Evolutionary conservation across 2,113 vertebrate genomes (phyloP), one percentile per base, ranked within the genome.

Genomic region (Bujurquina vittata): DNA sequence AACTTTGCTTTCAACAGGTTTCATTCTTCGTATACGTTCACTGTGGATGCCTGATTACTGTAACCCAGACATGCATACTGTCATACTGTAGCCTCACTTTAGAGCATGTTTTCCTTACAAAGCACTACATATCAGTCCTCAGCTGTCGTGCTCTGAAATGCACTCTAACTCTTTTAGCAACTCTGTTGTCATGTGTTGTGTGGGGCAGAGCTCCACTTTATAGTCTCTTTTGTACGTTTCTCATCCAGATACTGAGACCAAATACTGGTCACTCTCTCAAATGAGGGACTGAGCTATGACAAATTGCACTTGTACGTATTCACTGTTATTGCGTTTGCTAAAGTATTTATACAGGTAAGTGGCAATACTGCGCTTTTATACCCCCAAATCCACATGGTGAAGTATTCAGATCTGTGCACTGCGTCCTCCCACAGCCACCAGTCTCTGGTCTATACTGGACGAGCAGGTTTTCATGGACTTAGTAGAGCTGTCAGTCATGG

Each of bases 301-400:
- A 82, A 81, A 88, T 90, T 93, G 92, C 90, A 92, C 91, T 93
- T 10, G 15, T 80, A 33, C 75, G 60, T 62, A 54, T 58, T 73
- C 0, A 6, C 26, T 54, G 67, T 72, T 72, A 31, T n/a, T 5
- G 46, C 81, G 56, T 83, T 8, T 29, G 20, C 15, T 40, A 17
- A 73, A 61, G 46, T 87, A 18, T 87, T 75, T 69, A 18, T 63
- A 57, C 81, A 92, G 89, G 88, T 94, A 91, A 90, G 94, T 93
- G 69, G 35, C 22, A n/a, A 31, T 29, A 17, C 17, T 79, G 73
- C 17, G 81, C 26, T 37, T 67, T 63, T 82, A 2, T 8, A 61
- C 4, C 18, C 35, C 18, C 0, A 31, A 75, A 79, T 61, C 80
- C 18, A 78, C 17, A 8, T 26, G 11, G 49, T 87, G 62, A 61